Conservation (phyloP, 2,888 invertebrate genomes). For the Lithodes maja region DNA sequence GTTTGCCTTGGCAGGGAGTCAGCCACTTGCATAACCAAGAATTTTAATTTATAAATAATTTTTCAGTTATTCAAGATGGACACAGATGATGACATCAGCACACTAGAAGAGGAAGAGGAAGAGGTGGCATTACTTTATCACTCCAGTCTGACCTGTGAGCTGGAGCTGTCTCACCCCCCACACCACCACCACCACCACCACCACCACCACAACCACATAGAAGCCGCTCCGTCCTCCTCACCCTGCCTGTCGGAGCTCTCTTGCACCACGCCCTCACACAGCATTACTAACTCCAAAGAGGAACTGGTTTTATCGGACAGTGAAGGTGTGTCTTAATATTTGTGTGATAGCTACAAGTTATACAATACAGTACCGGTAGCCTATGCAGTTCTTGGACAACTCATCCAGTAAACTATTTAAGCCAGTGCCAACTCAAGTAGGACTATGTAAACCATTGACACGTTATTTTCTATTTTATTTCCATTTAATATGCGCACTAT, state of each 20-base stretch:
- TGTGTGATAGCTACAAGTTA: too few species aligned
- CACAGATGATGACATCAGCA: conserved; percentile 65
- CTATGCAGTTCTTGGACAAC: too few species aligned
- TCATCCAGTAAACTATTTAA: too few species aligned
- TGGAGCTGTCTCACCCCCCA: conserved; percentile 19
- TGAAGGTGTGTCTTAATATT: conserved; percentile 15
- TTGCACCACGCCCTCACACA: conserved; percentile 17
- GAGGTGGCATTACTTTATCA: conserved; percentile 42
- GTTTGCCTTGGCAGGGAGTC: too few species aligned
- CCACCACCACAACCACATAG: not conserved
- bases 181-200: not conserved
- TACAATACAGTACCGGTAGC: too few species aligned
- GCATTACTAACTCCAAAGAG: conserved; percentile 17
- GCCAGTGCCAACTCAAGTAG: too few species aligned
- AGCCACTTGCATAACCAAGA: too few species aligned
- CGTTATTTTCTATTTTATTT: too few species aligned
- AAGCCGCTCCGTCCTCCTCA: conserved; percentile 12
- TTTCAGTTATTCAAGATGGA: conserved; percentile 43
- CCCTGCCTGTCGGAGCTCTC: conserved; percentile 33
- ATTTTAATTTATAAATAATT: too few species aligned
- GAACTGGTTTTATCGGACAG: conserved; percentile 30
- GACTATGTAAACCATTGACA: too few species aligned
- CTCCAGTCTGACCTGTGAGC: conserved; percentile 27
- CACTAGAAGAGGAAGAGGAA: conserved; percentile 64
- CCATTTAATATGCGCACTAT: too few species aligned